Base-by-base conservation (phyloP, 2,888 invertebrate genomes). In the Drosophila multiciliata region DNA sequence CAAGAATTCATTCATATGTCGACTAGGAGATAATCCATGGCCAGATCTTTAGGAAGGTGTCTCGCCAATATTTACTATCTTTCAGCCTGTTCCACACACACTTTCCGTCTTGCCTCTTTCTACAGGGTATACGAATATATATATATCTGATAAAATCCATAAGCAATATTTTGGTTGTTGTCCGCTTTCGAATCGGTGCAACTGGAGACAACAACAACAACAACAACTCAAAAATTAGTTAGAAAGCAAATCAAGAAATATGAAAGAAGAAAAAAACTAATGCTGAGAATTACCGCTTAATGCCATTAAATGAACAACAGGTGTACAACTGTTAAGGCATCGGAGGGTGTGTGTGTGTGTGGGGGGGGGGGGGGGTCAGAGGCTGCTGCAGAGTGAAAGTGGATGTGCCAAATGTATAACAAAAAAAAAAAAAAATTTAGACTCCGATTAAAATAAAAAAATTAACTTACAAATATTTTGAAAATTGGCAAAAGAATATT, bases 191-290 rank as follows among this genome's bases (percentile, higher is more conserved):
- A 68, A 73, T 54, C 35, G 48, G 38, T 54, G 58, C 61, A 52
- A 42, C 49, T 45, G 59, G 36, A 59, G 50, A 53, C 66, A 52
- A 54, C 48, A 23, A 23, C 23, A 23, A 23, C 23, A 23, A 23
- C 23, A 48, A 66, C 58, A 59, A 54, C 57, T 20, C 35, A 35
- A 61, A 73, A 73, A 73, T 79, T 76, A 70, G 80, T 80, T 77
- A 68, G 76, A 80, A 72, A 80, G 72, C 73, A 75, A 78, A 63
- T 67, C 65, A 66, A 79, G 64, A 71, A 67, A 77, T 74, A 49
- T 55, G 61, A 61, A 74, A 61, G 15, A 45, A 23, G 12, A 61
- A 23, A 45, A 23, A 20, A 72, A 58, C 63, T 57, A 80, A 76
- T 49, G 63, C 68, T 29, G 53, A 63, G 63, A 66, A 80, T 77